Base-by-base conservation (phyloP, 2,888 invertebrate genomes). In the Stenchaetothrips biformis region DNA sequence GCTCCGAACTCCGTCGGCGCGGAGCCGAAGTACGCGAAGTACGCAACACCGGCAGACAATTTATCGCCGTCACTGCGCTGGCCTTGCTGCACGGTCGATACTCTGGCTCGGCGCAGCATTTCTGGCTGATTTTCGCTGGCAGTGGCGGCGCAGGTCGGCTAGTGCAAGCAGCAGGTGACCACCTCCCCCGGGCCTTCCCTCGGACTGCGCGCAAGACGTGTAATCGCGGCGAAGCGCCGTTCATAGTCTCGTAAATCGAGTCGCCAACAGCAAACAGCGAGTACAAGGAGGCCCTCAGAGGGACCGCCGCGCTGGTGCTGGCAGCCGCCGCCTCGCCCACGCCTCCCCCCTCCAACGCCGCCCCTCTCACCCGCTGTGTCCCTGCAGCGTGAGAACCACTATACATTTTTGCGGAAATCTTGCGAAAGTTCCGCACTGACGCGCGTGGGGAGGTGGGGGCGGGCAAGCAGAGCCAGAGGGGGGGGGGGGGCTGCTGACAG, bases 401-500 rank as follows among this genome's bases (percentile, higher is more conserved):
- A 74, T 74, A 74, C 67, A 74, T 74, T 74, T 74, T 74, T 74
- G 67, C 67, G 67, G 67, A 74, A 74, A 74, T 25, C 67, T 74
- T 74, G 67, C 67, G 67, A 74, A 74, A 74, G 67, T 74, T 74
- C 67, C 67, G 67, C 67, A 2, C 67, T 21, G 25, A 74, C 67
- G 67, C 67, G 25, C 11, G 11, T 4, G 37, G 37, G 37, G 1
- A 37, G 37, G 37, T 37, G 37, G 37, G 37, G 37, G 37, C 1
- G 37, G 37, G 37, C 37, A 37, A 37, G 4, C 4, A 37, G 37
- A 37, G 2, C 4, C 37, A 2, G 37, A 37, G 37, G 37, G 37
- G 37, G 4, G 37, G 37, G 37, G 37, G 37, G 37, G 37, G 37
- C 37, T 4, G 37, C 37, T 4, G 37, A 37, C 2, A 2, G 37